Base-by-base conservation (phyloP, 2,113 vertebrate genomes). In the Anser brachyrhynchus region DNA sequence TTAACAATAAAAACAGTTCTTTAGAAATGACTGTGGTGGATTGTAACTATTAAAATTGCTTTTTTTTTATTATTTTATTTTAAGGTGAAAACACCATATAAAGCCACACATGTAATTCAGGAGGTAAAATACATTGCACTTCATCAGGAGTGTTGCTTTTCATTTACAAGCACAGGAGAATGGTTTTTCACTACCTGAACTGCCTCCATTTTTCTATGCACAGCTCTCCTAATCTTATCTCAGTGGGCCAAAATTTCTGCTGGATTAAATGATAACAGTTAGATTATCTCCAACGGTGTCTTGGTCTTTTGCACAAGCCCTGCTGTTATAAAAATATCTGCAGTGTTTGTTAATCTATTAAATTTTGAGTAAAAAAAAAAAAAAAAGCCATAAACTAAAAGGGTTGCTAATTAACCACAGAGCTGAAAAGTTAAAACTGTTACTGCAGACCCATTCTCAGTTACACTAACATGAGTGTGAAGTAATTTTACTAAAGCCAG, bases 311-410 rank as follows among this genome's bases (percentile, higher is more conserved):
- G 44, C n/a, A 70, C 21, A 93, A 91, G 21, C 28, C 49, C 14
- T 0, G 0, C 52, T 78, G 23, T 46, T 89, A 76, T 43, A 84
- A 91, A 94, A 91, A 79, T 87, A 83, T 52, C 74, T 87, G 41
- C 71, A 71, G 23, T 93, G 49, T 92, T 96, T 95, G 87, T 75
- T 93, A 95, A 90, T 92, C 73, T 72, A 90, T 59, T 93, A 89
- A 31, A 43, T 72, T 64, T 76, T 84, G 73, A 0, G 70, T 43
- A 82, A 58, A 49, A 83, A 51, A 26, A 82, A 35, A 35, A 35
- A 58, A 49, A 83, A 46, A 3, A 1, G 2, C 14, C 29, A 62
- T 26, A 62, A 87, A 66, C 39, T 33, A 31, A 85, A 93, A 85
- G 17, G 33, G 19, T 33, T 78, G 12, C 39, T 95, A 78, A 95